Conservation (phyloP, 53 echinoderm and acorn worm genomes). For the Paelopatides confundens region DNA sequence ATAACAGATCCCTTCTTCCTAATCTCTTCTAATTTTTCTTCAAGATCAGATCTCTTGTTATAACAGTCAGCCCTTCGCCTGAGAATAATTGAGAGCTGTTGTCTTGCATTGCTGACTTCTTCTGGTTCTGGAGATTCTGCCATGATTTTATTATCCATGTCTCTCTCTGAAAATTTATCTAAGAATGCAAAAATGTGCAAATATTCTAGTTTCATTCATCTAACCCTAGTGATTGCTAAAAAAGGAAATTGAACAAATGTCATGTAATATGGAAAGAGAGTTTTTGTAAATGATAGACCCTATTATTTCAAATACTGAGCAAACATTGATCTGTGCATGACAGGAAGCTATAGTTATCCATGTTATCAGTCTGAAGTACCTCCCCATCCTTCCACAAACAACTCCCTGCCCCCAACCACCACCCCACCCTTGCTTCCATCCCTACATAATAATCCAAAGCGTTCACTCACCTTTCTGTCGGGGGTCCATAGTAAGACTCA, state of each 20-base stretch:
- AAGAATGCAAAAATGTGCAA: background rate
- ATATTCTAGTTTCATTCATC: background rate
- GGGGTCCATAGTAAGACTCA: constrained; percentile 72
- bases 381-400: no score
- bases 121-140: constrained; percentile 86
- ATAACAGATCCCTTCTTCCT: constrained; percentile 70
- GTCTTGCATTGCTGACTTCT: constrained; percentile 77
- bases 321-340: background rate
- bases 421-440: background rate
- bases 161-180: constrained; percentile 57
- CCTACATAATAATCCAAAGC: background rate
- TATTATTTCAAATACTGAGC: background rate
- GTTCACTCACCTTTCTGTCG: constrained; percentile 75
- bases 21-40: constrained; percentile 70
- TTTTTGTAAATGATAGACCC: no score
- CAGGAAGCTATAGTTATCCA: no score
- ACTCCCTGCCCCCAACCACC: no score
- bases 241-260: no score
- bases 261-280: no score
- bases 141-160: constrained; percentile 79
- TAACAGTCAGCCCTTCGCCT: constrained; percentile 52
- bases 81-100: constrained; percentile 68
- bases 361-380: no score
- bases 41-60: constrained; percentile 66
- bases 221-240: background rate